Conservation (phyloP, 1,140 invertebrate genomes). For the Camponotus pennsylvanicus region DNA sequence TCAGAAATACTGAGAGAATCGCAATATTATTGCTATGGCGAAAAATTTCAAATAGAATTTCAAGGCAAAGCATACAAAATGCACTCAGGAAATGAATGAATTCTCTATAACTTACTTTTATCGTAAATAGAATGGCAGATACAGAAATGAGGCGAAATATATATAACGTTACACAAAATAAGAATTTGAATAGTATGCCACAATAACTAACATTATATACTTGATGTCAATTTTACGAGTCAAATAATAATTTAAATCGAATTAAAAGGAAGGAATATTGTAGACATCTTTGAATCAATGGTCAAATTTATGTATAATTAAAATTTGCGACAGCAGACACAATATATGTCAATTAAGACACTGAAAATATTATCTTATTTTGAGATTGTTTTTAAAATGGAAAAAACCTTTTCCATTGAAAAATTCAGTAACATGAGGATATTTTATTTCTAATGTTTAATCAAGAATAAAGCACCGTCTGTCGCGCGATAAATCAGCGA, state of each 20-base stretch:
- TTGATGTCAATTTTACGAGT: slow-evolving; percentile 56
- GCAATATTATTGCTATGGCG: not conserved
- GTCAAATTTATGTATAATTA: not conserved
- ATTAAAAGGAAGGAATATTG: slow-evolving; percentile 22
- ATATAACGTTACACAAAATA: slow-evolving; percentile 48
- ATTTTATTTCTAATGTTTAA: slow-evolving; percentile 23
- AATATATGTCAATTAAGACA: not conserved
- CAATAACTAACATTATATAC: slow-evolving; percentile 63
- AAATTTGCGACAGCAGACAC: not conserved
- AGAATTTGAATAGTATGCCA: slow-evolving; percentile 67
- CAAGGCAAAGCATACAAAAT: slow-evolving; percentile 9
- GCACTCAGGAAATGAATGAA: slow-evolving; percentile 29
- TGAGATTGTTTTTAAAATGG: not conserved
- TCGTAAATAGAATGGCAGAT: slow-evolving; percentile 28
- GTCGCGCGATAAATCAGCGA: slow-evolving; percentile 24
- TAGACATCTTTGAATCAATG: not conserved
- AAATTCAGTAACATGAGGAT: not conserved
- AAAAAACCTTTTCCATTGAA: not conserved
- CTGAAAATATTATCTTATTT: not conserved
- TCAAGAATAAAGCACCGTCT: slow-evolving; percentile 4
- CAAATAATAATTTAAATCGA: slow-evolving; percentile 68
- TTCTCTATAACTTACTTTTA: slow-evolving; percentile 50
- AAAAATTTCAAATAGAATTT: slow-evolving; percentile 49
- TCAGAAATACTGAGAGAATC: not conserved
- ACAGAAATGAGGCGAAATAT: slow-evolving; percentile 31